phyloP scores from a whole-genome alignment of 2,113 vertebrate genomes.

The Ptychochromis oligacanthus region DNA sequence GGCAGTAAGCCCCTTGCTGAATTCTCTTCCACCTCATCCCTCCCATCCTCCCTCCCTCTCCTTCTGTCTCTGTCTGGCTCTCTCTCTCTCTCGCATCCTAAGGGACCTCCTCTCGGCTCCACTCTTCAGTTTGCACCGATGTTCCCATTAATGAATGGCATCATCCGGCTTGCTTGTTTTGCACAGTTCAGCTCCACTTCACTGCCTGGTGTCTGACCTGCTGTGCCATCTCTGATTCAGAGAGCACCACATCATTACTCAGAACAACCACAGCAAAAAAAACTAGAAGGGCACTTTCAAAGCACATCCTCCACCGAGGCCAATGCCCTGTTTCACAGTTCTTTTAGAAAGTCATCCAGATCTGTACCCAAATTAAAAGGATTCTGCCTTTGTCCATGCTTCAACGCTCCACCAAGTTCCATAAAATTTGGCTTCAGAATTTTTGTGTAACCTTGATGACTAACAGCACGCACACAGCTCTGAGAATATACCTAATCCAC shows the following conservation, averaged over 20 bases:
- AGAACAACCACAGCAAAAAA: slow-evolving; percentile 7
- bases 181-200: slow-evolving; percentile 51
- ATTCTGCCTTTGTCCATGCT: background rate
- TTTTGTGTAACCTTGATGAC: too few species aligned
- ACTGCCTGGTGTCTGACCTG: slow-evolving; percentile 52
- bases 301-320: background rate
- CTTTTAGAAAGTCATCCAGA: background rate
- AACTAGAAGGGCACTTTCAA: background rate
- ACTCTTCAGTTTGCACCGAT: slow-evolving; percentile 46
- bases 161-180: slow-evolving; percentile 60
- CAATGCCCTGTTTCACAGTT: background rate
- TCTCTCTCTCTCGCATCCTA: slow-evolving; percentile 28
- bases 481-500: background rate
- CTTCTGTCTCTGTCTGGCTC: slow-evolving; percentile 1
- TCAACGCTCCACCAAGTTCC: background rate
- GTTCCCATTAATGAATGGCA: slow-evolving; percentile 63
- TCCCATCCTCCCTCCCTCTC: background rate
- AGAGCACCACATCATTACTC: slow-evolving; percentile 40
- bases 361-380: background rate
- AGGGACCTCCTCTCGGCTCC: slow-evolving; percentile 56
- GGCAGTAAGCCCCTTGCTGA: slow-evolving; percentile 59
- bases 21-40: slow-evolving; percentile 23
- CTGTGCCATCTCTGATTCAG: slow-evolving; percentile 52
- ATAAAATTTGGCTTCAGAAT: background rate
- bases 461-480: background rate